A percentile compares a stretch with the other conserved stretches of the same genome.
These are phyloP conservation scores for Lethocerus indicus DNA, from an alignment of 1,140 invertebrate species.

Conservation along the genomic window DNA sequence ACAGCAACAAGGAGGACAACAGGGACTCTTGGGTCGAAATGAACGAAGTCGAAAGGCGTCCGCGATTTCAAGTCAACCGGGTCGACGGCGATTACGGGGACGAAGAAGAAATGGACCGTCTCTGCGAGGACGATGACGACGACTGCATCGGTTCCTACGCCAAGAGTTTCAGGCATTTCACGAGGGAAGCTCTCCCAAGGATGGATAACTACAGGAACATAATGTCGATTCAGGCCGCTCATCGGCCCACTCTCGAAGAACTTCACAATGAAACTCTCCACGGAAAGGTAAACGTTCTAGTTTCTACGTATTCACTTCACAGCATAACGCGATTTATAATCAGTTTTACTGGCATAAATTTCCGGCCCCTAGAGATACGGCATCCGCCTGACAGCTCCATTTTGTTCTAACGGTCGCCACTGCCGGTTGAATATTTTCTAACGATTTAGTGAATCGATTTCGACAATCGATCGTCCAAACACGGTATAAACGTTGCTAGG, in stretches of 20 bases:
- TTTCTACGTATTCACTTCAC: neutral
- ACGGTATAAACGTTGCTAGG: too few relatives aligned
- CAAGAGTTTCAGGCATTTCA: slow-evolving; percentile 74
- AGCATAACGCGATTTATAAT: too few relatives aligned
- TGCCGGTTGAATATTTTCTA: too few relatives aligned
- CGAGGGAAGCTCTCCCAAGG: slow-evolving; percentile 75
- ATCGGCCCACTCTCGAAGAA: slow-evolving; percentile 80
- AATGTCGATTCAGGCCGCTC: slow-evolving; percentile 70
- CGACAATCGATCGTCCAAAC: too few relatives aligned
- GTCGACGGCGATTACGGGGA: slow-evolving; percentile 28
- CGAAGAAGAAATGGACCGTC: slow-evolving; percentile 25
- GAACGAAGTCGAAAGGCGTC: slow-evolving; percentile 22
- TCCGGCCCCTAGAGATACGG: too few relatives aligned
- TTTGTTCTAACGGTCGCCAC: too few relatives aligned
- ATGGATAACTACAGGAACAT: slow-evolving; percentile 90
- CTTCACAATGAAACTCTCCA: slow-evolving; percentile 71
- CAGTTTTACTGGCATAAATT: too few relatives aligned
- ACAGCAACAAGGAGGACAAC: too few relatives aligned
- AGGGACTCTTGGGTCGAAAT: too few relatives aligned
- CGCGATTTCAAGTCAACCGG: slow-evolving; percentile 37
- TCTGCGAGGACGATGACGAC: slow-evolving; percentile 20
- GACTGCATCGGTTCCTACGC: slow-evolving; percentile 53
- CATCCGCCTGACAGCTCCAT: too few relatives aligned
- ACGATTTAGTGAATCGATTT: too few relatives aligned
- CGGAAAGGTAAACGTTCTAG: slow-evolving; percentile 39